These are phyloP conservation scores for Willowsia nigromaculata DNA, from an alignment of 2,888 invertebrate species.

Conservation along the genomic window DNA sequence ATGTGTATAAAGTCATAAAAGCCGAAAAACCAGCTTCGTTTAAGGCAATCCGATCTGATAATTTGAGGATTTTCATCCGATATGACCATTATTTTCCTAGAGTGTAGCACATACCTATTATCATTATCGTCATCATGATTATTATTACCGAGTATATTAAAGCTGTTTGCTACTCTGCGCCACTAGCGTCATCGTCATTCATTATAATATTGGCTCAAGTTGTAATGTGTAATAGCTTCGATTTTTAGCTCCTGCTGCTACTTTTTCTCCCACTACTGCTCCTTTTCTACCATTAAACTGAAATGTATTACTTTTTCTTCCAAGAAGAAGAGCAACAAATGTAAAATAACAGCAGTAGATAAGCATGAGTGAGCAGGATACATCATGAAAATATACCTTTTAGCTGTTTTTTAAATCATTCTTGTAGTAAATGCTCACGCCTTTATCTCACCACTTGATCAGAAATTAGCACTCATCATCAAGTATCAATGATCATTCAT, in stretches of 20 bases:
- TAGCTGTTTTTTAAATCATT: conserved; percentile 21
- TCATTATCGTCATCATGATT: conserved; percentile 19
- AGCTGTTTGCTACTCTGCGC: conserved; percentile 26
- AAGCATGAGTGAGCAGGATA: background rate
- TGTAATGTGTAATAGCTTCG: conserved; percentile 59
- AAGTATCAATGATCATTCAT: conserved; percentile 40
- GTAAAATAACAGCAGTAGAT: background rate
- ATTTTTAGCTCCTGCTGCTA: conserved; percentile 49
- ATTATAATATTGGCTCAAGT: conserved; percentile 64
- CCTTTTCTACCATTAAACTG: background rate
- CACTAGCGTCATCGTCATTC: conserved; percentile 52
- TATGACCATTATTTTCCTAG: conserved; percentile 50
- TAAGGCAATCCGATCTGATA: conserved; percentile 75
- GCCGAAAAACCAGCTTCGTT: conserved; percentile 75
- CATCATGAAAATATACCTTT: conserved; percentile 28
- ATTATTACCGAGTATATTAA: conserved; percentile 31
- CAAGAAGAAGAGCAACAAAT: background rate
- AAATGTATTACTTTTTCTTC: background rate
- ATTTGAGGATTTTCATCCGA: conserved; percentile 65
- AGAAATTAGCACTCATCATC: conserved; percentile 66
- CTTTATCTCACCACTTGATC: conserved; percentile 71
- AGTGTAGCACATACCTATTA: background rate
- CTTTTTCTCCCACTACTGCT: background rate
- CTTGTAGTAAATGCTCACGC: conserved; percentile 52
- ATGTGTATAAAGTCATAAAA: conserved; percentile 74